A percentile compares a stretch with the other conserved stretches of the same genome.
Conservation (phyloP, 37 sponge, comb jelly and placozoan genomes). For the Axinella damicornis region DNA sequence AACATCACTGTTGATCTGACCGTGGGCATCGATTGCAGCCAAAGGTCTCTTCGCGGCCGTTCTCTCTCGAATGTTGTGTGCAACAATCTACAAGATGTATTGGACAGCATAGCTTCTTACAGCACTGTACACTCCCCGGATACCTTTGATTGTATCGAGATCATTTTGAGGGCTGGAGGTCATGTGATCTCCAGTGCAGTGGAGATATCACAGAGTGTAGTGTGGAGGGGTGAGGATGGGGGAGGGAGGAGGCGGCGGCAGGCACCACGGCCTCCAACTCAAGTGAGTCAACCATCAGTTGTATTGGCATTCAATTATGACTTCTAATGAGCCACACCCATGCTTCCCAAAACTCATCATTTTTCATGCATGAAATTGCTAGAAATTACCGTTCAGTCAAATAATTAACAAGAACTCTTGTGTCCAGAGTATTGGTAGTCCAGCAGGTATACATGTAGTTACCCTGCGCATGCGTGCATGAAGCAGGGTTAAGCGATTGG, state of each 20-base stretch:
- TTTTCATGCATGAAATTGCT: too few species aligned
- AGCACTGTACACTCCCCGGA: background rate
- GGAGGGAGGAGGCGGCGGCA: background rate
- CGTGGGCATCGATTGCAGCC: background rate
- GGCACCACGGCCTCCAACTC: background rate
- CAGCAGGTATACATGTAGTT: too few species aligned
- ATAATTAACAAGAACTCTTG: too few species aligned
- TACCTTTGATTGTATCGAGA: conserved; percentile 12
- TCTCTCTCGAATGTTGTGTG: background rate
- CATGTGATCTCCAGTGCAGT: background rate
- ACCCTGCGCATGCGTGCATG: too few species aligned
- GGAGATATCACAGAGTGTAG: conserved; percentile 16
- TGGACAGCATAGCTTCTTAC: background rate
- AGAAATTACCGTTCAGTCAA: too few species aligned
- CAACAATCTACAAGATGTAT: conserved; percentile 4
- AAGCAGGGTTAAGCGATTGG: too few species aligned
- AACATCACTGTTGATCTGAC: background rate
- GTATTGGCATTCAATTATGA: too few species aligned
- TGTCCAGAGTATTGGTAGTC: too few species aligned
- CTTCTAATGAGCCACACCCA: too few species aligned
- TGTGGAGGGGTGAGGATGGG: conserved; percentile 6
- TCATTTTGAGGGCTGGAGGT: background rate
- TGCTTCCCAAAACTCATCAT: too few species aligned
- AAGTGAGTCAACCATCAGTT: background rate
- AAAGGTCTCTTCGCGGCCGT: background rate